These are phyloP conservation scores for Diglossa cyanea DNA, from an alignment of 2,797 vertebrate genomes.

Conservation along the genomic window DNA sequence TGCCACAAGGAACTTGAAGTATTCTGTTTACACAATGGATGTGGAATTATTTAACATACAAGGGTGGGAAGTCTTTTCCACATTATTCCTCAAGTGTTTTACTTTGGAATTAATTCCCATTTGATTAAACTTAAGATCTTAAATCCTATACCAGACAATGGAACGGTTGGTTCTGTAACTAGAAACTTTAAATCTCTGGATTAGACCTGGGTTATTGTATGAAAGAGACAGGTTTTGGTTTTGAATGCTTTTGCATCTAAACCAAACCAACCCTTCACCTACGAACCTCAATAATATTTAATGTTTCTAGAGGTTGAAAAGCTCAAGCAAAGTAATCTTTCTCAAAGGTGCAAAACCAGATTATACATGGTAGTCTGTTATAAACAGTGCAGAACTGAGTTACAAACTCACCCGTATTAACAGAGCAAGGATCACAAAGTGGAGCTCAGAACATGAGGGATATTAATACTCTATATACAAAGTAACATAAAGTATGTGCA, in stretches of 20 bases:
- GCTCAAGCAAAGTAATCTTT: not conserved
- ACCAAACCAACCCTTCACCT: not conserved
- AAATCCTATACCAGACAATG: not conserved
- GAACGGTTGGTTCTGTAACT: not conserved
- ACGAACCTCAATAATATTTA: not conserved
- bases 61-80: not conserved
- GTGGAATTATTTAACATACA: not conserved
- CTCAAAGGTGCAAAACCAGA: not conserved
- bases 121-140: not conserved
- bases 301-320: not conserved
- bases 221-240: not conserved
- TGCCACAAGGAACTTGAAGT: not conserved
- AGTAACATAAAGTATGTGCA: accelerated
- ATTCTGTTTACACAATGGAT: not conserved
- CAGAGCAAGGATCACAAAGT: not conserved
- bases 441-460: not conserved
- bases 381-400: not conserved
- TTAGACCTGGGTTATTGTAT: not conserved
- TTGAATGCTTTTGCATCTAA: not conserved
- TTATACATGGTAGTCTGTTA: accelerated
- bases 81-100: not conserved
- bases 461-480: not conserved
- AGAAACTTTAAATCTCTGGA: not conserved
- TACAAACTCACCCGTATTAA: not conserved
- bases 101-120: not conserved